Percentiles rank a stretch among this genome's conserved stretches.
These are phyloP conservation scores for Pterois miles DNA, from an alignment of 2,797 vertebrate species.

Conservation along the genomic window DNA sequence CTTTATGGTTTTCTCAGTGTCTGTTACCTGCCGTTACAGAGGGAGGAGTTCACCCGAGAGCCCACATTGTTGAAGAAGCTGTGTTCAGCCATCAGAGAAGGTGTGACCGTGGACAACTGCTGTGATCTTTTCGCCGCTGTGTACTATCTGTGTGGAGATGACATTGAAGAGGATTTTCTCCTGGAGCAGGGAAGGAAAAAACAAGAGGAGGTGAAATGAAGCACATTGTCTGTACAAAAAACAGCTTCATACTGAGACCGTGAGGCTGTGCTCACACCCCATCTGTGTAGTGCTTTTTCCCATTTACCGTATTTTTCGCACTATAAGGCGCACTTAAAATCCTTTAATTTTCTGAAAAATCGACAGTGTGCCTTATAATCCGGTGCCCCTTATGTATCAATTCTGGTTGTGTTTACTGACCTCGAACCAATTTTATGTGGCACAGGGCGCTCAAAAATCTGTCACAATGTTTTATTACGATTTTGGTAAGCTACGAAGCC, in stretches of 20 bases:
- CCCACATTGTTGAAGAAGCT: constrained; percentile 90
- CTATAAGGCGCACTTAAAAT: too few relatives aligned
- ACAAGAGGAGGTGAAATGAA: constrained; percentile 69
- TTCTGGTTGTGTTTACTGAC: too few relatives aligned
- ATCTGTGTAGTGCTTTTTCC: background rate
- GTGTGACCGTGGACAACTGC: constrained; percentile 90
- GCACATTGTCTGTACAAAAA: background rate
- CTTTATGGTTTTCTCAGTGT: background rate
- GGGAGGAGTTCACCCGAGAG: constrained; percentile 85
- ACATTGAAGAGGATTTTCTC: constrained; percentile 35
- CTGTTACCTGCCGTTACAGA: constrained; percentile 58
- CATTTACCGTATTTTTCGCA: too few relatives aligned
- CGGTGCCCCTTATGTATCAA: too few relatives aligned
- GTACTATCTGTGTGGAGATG: constrained; percentile 78
- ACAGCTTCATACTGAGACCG: background rate
- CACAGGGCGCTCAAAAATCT: too few relatives aligned
- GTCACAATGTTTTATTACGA: too few relatives aligned
- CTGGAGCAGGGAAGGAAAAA: constrained; percentile 30
- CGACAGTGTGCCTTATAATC: too few relatives aligned
- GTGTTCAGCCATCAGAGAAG: constrained; percentile 87
- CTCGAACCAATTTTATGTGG: too few relatives aligned
- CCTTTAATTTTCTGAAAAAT: too few relatives aligned
- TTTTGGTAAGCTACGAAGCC: too few relatives aligned
- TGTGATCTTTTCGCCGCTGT: constrained; percentile 89
- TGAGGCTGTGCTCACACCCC: background rate